Evolutionary conservation across 2,888 invertebrate genomes (phyloP), one percentile per base, ranked within the genome.

Genomic region (Pemphredon lugubris): DNA sequence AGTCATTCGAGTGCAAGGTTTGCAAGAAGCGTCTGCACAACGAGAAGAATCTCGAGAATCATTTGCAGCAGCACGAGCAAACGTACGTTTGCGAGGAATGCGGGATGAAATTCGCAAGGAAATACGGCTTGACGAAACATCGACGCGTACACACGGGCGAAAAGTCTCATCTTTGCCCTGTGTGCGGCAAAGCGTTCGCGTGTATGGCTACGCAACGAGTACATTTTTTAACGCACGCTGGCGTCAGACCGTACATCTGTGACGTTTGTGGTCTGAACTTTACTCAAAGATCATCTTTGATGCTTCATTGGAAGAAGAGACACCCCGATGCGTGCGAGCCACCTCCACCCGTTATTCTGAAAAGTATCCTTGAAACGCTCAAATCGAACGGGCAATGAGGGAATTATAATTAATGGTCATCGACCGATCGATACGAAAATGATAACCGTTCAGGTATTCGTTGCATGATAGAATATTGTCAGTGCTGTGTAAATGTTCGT

Each of bases 21-120:
- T 30, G 30, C 30, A 30, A 30, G 30, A 30, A 30, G 9, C 30
- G 30, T 2, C 30, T 30, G 6, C 30, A 34, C 34, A 34, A 7
- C 0, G 34, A n/a, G 34, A 34, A 34, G n/a, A 9, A 34, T 7
- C n/a, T 34, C 1, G 30, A 30, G 30, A 30, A 9, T 2, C 30
- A 30, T 2, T 34, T 34, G 34, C 34, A 34, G n/a, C 34, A 34
- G 34, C 34, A 34, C n/a, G n/a, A n/a, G n/a, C 34, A n/a, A n/a
- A 34, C 34, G 1, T 34, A 34, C n/a, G n/a, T n/a, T 7, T 34
- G 34, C n/a, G 34, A 34, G n/a, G 1, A 34, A n/a, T 34, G 34
- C n/a, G n/a, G n/a, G 1, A 34, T n/a, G 34, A 34, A 34, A n/a
- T 34, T 34, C n/a, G n/a, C n/a, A 4, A 34, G n/a, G 34, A 9